Evolutionary conservation across 1,140 invertebrate species (phyloP), one percentile per base, ranked within the genome.

Genomic region (Rhopalosiphum maidis): DNA sequence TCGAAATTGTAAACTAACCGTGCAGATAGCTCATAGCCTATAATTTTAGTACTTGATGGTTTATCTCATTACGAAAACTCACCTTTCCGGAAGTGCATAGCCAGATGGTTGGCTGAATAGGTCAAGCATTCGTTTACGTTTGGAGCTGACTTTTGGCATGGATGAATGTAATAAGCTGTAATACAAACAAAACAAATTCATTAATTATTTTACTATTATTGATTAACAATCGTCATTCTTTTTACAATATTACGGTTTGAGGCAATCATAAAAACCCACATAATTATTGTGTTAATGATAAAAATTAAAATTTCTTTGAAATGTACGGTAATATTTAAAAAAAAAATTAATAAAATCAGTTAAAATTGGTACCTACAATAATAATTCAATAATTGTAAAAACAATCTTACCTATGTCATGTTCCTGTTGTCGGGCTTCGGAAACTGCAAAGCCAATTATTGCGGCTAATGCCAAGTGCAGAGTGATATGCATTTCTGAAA

Each of bases 111-210:
- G 93, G 97, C 97, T 37, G 97, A 97, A 94, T 96, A 96, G 30
- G 96, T 96, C 9, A 98, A 95, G 94, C 97, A 98, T 22, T 96
- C 95, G 94, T 98, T 97, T 2, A 98, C 95, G n/a, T 96, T 95
- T 1, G 96, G 96, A 94, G 97, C 97, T 87, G 95, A 95, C 94
- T 95, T 96, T 2, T 96, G 96, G 94, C 97, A 98, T 93, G 97
- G 96, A 93, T 96, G 96, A n/a, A 97, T 94, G 94, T 96, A 97
- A 95, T 96, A 96, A 18, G 95, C 96, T 96, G 94, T 37, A 94
- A 94, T 30, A 60, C 11, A 51, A 77, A 77, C 30, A 15, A 77
- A 77, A 5, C 30, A n/a, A 68, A 68, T n/a, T 15, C 11, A n/a
- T 68, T n/a, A 77, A n/a, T 77, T n/a, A 77, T 77, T 77, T 35